Percentiles rank a stretch among this genome's conserved stretches.
phyloP scores from a whole-genome alignment of 2,888 invertebrate genomes.

The Drosophila emarginata region DNA sequence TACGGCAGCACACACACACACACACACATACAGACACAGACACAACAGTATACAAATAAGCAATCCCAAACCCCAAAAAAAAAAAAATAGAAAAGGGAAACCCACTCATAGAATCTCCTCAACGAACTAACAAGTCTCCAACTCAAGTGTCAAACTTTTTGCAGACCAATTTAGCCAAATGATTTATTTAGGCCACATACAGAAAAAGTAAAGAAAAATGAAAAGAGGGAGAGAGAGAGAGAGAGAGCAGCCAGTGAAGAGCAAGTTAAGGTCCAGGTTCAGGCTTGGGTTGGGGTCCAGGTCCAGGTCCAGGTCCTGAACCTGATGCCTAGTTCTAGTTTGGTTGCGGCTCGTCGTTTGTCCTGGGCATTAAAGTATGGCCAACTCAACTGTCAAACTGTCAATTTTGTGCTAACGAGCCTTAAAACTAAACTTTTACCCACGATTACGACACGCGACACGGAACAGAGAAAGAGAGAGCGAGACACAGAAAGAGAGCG shows the following conservation, averaged over 20 bases:
- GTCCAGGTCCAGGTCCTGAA: slow-evolving; percentile 1
- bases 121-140: slow-evolving; percentile 64
- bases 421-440: slow-evolving; percentile 67
- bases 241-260: neutral
- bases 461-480: neutral
- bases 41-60: slow-evolving; percentile 13
- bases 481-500: too few species aligned
- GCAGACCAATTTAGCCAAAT: slow-evolving; percentile 78
- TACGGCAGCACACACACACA: slow-evolving; percentile 44
- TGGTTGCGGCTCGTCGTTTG: slow-evolving; percentile 28
- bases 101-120: slow-evolving; percentile 28
- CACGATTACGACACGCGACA: slow-evolving; percentile 47
- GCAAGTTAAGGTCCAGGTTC: slow-evolving; percentile 14
- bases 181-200: slow-evolving; percentile 73
- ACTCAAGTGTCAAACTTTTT: slow-evolving; percentile 76
- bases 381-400: slow-evolving; percentile 79
- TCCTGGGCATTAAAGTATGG: slow-evolving; percentile 74
- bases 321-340: slow-evolving; percentile 2
- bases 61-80: slow-evolving; percentile 7
- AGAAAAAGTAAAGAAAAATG: slow-evolving; percentile 18
- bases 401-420: slow-evolving; percentile 78
- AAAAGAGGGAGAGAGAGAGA: too few species aligned
- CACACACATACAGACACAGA: slow-evolving; percentile 12
- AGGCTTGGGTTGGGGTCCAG: too few species aligned
- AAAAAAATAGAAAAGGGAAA: neutral